Conservation (phyloP, 1,140 invertebrate genomes). For the Tenebrio molitor region DNA sequence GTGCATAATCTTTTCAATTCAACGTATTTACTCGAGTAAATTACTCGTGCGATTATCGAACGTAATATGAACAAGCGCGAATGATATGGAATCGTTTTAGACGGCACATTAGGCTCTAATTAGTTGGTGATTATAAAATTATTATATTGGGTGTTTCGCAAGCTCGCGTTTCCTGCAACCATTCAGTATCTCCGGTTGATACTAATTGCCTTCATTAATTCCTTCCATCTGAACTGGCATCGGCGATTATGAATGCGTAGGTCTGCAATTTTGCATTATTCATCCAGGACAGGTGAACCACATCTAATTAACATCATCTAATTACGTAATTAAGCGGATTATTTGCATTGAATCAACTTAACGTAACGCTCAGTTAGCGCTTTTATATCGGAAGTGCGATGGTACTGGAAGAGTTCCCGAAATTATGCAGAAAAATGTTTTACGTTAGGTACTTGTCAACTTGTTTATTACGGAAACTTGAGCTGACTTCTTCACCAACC, state of each 20-base stretch:
- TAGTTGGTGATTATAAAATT: neutral
- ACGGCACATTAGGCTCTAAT: neutral
- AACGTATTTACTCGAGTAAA: neutral
- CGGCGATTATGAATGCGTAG: neutral
- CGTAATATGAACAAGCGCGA: no score
- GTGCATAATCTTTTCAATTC: neutral
- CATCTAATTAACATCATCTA: conserved; percentile 4
- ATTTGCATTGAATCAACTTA: conserved; percentile 4
- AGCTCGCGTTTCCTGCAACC: neutral
- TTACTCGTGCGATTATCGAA: neutral
- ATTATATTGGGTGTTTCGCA: neutral
- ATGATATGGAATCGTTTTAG: no score
- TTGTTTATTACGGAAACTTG: no score
- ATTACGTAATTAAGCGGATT: neutral
- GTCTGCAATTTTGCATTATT: conserved; percentile 4
- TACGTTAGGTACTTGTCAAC: no score
- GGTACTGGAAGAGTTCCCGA: no score
- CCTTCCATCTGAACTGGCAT: conserved; percentile 1
- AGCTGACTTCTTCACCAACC: no score
- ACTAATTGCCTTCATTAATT: conserved; percentile 1
- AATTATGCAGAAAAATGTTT: no score
- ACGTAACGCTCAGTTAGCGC: neutral
- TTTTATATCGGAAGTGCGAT: neutral
- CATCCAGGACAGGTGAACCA: neutral
- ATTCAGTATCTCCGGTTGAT: neutral